These are phyloP conservation scores for Cheirogaleus medius DNA, from an alignment of 2,113 vertebrate genomes.

Conservation along the genomic window DNA sequence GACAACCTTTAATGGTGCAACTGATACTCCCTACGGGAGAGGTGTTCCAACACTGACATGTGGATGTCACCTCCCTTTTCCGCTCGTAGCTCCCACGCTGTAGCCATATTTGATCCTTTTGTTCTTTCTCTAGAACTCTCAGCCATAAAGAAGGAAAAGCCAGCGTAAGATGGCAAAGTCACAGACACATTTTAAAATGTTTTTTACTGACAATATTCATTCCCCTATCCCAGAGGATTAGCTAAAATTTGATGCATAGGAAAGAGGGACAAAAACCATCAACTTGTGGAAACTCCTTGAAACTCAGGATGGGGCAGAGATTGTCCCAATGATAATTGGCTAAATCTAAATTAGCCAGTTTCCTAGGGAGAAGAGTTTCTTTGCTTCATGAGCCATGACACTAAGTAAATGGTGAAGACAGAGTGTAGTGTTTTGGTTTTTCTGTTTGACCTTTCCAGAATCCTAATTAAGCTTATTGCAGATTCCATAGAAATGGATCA, in stretches of 20 bases:
- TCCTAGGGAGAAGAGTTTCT: background rate
- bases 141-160: background rate
- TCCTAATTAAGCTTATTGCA: conserved; percentile 57
- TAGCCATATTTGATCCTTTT: background rate
- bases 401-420: conserved; percentile 6
- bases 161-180: background rate
- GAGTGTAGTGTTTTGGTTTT: conserved; percentile 32
- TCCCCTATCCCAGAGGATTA: background rate
- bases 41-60: background rate
- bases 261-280: background rate
- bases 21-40: background rate
- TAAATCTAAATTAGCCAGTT: background rate
- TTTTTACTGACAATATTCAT: background rate
- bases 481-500: conserved; percentile 5
- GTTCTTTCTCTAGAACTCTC: background rate
- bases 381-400: background rate
- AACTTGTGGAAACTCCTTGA: background rate
- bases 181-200: background rate
- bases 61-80: background rate
- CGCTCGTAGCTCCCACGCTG: background rate
- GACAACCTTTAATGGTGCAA: background rate
- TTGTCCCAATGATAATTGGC: background rate
- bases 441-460: conserved; percentile 55
- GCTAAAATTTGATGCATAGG: background rate
- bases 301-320: background rate